Evolutionary conservation across 2,888 invertebrate genomes (phyloP).

Genomic region (Agapostemon virescens): DNA sequence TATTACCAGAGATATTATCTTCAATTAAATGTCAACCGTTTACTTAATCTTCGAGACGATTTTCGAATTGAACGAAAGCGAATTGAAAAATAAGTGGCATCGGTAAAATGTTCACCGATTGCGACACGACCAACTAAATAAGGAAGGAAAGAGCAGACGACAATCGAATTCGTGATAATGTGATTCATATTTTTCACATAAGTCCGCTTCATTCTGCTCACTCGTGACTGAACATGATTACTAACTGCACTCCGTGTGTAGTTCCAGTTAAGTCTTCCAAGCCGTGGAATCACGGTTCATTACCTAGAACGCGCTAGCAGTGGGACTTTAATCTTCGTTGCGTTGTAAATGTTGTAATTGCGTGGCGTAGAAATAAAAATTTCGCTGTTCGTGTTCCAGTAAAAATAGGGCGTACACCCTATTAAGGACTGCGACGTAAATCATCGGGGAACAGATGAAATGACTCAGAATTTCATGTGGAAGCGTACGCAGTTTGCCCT

Average conservation of each 20-base stretch:
- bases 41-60: not conserved
- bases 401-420: constrained; percentile 41
- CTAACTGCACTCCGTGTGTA: not conserved
- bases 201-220: not conserved
- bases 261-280: constrained; percentile 36
- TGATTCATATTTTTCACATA: constrained; percentile 4
- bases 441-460: constrained; percentile 8
- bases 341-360: constrained; percentile 34
- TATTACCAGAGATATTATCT: not conserved
- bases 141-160: not conserved
- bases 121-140: not conserved
- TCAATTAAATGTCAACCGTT: not conserved
- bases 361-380: constrained; percentile 38
- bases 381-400: constrained; percentile 31
- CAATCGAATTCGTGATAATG: not conserved
- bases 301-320: constrained; percentile 20
- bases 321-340: constrained; percentile 44
- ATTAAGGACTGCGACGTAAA: constrained; percentile 46
- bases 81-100: not conserved
- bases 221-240: constrained; percentile 4
- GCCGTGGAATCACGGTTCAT: constrained; percentile 27
- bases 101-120: not conserved
- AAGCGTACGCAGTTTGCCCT: not conserved
- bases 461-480: constrained; percentile 53
- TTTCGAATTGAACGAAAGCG: not conserved